Base-by-base conservation (phyloP, 2,797 vertebrate genomes). In the Corythornis leucogaster region DNA sequence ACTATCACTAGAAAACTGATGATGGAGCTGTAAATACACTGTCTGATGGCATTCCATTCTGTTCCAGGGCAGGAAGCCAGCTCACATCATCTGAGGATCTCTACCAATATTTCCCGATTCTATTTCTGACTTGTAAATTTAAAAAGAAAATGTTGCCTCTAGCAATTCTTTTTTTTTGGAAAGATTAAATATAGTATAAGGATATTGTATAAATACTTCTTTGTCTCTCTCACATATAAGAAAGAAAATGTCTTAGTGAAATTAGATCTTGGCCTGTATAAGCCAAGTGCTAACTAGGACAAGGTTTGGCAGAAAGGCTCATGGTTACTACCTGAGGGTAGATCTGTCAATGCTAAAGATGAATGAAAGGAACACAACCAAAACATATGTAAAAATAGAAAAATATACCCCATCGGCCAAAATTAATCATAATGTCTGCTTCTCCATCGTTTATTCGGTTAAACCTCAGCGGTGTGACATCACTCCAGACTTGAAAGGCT, bases 391-490 rank as follows among this genome's bases (percentile, higher is more conserved):
- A 89, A 83, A 87, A 93, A 42, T 24, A 76, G 38, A 82, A 81
- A 92, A 18, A 59, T 71, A 46, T 99, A 99, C 99, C 99, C 96
- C 99, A 99, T 93, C 99, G 98, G 30, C 99, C 99, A 88, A 99
- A 99, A 93, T 99, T 99, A 95, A 99, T 98, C 99, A 99, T 99
- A 93, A 99, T 99, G 97, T 99, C 99, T 31, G 99, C 99, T 88
- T 99, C 99, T 96, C 99, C 99, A 8, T 99, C 99, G 3, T 98
- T 98, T 91, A 99, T 96, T 81, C 99, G 98, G 51, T 94, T 97
- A 95, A 99, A 99, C 30, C 95, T 86, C 51, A 99, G 98, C 0
- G 99, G 99, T 12, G 99, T 99, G 87, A 99, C 98, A 4, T 99
- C 98, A 66, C 99, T 99, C 99, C 99, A 99, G 19, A 99, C 99